Conservation (phyloP, 2,113 vertebrate genomes). For the Campylorhamphus procurvoides region DNA sequence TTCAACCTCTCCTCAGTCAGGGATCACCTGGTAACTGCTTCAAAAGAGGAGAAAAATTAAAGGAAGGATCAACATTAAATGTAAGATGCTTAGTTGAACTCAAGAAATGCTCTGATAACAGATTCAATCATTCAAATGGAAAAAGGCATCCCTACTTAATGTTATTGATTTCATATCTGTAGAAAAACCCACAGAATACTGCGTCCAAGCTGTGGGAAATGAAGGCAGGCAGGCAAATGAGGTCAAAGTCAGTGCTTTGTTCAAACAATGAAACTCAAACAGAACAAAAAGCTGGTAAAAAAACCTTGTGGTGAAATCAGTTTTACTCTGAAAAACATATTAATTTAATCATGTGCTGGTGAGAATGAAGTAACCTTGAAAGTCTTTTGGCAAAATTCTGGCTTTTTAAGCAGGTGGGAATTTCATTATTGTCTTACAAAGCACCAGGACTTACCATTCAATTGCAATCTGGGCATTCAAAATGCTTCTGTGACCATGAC, state of each 20-base stretch:
- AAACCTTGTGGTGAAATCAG: neutral
- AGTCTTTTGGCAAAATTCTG: neutral
- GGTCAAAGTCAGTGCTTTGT: neutral
- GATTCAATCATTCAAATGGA: slow-evolving; percentile 1
- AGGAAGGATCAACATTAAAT: neutral
- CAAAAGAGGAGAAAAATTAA: neutral
- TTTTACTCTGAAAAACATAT: neutral
- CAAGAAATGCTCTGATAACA: neutral
- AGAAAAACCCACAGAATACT: neutral
- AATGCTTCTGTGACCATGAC: neutral
- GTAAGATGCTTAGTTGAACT: neutral
- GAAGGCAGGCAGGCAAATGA: neutral
- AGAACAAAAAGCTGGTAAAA: neutral
- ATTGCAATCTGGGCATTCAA: neutral
- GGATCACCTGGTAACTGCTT: neutral
- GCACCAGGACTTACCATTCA: neutral
- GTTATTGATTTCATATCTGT: slow-evolving; percentile 29
- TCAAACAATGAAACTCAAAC: neutral
- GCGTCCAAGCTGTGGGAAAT: neutral
- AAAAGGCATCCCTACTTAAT: slow-evolving; percentile 36
- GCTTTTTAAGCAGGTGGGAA: neutral
- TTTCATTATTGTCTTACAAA: neutral
- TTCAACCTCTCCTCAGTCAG: neutral
- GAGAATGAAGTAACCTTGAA: neutral
- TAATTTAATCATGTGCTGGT: neutral